Base-by-base conservation (phyloP, 2,797 vertebrate species). In the Loris lydekkerianus region DNA sequence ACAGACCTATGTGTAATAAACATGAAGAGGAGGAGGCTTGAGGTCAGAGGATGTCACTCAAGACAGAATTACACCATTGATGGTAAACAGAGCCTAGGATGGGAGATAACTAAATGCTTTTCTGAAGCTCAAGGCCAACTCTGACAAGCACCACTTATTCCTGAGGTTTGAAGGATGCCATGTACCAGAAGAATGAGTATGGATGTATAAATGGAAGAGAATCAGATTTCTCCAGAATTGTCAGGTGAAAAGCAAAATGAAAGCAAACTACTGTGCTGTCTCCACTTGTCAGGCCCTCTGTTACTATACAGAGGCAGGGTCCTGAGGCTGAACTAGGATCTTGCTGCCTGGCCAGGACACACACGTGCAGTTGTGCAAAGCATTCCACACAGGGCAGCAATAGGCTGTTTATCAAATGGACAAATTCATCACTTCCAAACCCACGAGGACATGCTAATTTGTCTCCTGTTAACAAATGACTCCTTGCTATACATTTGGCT, bases 401-500 rank as follows among this genome's bases (percentile, higher is more conserved):
- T 72, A 23, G 5, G 78, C 81, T 91, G 73, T 65, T 77, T 91
- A 87, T 67, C 31, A 77, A 10, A 63, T 46, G 53, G 77, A 56
- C 43, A 96, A 77, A 92, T 58, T 63, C 69, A 83, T 91, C 56
- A 81, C 75, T 56, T 95, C 58, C 83, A 82, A 91, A 18, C 77
- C 70, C 46, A 53, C 15, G 72, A 46, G 67, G 93, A 92, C 60
- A 80, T 65, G 61, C 49, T 89, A 18, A 85, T 82, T 91, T 96
- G 86, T 96, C 76, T 82, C 20, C 76, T 34, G 56, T 89, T 94
- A 75, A 89, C 43, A 93, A 95, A 85, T 92, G 86, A 83, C 70
- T 89, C 89, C 65, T 91, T 84, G 46, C 82, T 93, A 13, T 92
- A 86, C 86, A 86, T 95, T 75, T 95, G 70, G 65, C n/a, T 69